These are phyloP conservation scores for Sarcophilus harrisii DNA, from an alignment of 2,797 vertebrate species.

Conservation along the genomic window DNA sequence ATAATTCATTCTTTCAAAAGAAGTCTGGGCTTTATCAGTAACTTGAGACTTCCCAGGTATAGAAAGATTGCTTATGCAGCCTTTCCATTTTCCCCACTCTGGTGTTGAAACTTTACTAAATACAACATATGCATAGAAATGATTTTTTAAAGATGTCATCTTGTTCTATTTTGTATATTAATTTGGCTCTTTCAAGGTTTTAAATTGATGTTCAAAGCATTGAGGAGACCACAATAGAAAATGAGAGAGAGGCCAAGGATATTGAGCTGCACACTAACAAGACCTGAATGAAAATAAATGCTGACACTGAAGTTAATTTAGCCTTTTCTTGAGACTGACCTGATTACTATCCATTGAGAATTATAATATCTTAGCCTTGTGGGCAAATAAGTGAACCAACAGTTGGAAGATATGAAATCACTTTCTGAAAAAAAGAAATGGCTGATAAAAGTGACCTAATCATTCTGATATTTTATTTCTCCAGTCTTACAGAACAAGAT, in stretches of 20 bases:
- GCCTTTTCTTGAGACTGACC: conserved; percentile 28
- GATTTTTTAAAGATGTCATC: neutral
- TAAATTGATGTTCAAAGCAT: conserved; percentile 34
- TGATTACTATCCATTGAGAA: neutral
- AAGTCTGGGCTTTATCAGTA: conserved; percentile 79
- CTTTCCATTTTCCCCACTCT: conserved; percentile 61
- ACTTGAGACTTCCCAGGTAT: conserved; percentile 77
- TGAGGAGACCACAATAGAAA: conserved; percentile 26
- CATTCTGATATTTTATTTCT: conserved; percentile 20
- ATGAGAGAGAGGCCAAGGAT: conserved; percentile 34
- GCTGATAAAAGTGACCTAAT: neutral
- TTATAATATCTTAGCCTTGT: neutral
- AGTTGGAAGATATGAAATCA: neutral
- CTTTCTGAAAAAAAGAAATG: conserved; percentile 8
- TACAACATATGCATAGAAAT: neutral
- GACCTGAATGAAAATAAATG: conserved; percentile 54
- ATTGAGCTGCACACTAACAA: conserved; percentile 20
- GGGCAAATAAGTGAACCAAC: neutral
- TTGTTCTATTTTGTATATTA: conserved; percentile 34
- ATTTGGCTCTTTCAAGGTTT: conserved; percentile 24
- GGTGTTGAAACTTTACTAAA: conserved; percentile 50
- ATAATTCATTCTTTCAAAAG: conserved; percentile 75
- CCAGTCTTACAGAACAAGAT: conserved; percentile 7
- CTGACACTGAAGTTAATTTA: neutral
- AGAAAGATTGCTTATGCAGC: conserved; percentile 73